These are phyloP conservation scores for Nipponacmea schrenckii DNA, from an alignment of 2,888 invertebrate genomes.

Conservation along the genomic window DNA sequence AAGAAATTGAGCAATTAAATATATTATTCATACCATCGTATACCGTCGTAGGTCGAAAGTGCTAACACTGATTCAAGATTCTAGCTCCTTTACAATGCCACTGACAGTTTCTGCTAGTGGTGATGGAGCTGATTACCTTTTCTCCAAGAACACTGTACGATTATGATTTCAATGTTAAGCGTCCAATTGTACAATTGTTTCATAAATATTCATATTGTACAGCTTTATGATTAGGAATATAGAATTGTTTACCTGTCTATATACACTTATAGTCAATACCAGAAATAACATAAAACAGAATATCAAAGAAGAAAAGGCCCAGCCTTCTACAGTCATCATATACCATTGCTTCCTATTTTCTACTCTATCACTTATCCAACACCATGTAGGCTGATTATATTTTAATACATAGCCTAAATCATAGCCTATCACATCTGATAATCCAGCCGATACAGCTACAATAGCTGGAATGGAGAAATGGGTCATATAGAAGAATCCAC, in stretches of 20 bases:
- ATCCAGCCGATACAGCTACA: slow-evolving; percentile 27
- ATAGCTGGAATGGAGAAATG: slow-evolving; percentile 24
- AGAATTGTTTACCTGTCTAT: slow-evolving; percentile 8
- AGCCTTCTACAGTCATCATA: slow-evolving; percentile 33
- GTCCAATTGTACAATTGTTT: too few species aligned
- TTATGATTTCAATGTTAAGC: too few species aligned
- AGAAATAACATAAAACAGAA: slow-evolving; percentile 23
- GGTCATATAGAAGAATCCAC: background rate
- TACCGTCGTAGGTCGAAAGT: too few species aligned
- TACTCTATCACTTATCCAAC: slow-evolving; percentile 38
- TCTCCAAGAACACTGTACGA: too few species aligned
- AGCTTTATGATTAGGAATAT: too few species aligned
- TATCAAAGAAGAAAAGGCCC: slow-evolving; percentile 31
- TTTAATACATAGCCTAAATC: slow-evolving; percentile 28
- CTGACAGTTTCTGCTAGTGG: too few species aligned
- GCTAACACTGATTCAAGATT: too few species aligned
- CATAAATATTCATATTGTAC: too few species aligned
- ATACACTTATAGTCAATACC: slow-evolving; percentile 23
- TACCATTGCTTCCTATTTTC: slow-evolving; percentile 31
- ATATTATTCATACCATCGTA: too few species aligned
- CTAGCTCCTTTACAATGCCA: too few species aligned
- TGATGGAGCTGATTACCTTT: too few species aligned
- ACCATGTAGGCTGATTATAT: slow-evolving; percentile 33
- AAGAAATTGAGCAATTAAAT: too few species aligned
- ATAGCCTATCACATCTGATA: slow-evolving; percentile 38